Evolutionary conservation across 2,797 vertebrate genomes (phyloP), one percentile per base, ranked within the genome.

Genomic region (Sebastolobus alascanus): DNA sequence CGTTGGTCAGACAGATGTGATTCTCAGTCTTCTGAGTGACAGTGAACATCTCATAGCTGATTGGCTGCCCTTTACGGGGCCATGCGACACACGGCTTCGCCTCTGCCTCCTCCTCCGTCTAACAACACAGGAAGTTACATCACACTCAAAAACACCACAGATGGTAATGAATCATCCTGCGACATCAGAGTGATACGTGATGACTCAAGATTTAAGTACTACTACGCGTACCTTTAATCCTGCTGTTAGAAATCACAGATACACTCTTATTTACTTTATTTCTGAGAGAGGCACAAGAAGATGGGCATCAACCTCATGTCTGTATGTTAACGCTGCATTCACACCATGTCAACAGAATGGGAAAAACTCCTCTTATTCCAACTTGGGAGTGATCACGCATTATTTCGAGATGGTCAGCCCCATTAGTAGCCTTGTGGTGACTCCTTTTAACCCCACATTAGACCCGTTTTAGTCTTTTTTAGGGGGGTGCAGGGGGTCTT

Each of bases 41-140:
- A 12, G 96, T 97, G 92, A 99, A 99, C 68, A 67, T 96, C 70
- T 97, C 97, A 31, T 95, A 98, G 88, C 91, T 97, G 92, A 99
- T 96, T 82, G 97, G 95, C 63, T 97, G 96, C 27, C 97, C 97
- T 95, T 96, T 97, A 76, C 90, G 92, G 56, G 98, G 98, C 98
- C 98, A 98, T 84, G 97, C 97, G 63, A 94, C 94, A 85, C 95
- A 94, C 60, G 43, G 65, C 75, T 93, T 93, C 27, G 29, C 77
- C 56, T 95, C 96, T n/a, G n/a, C n/a, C 74, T 96, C 84, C 2
- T 84, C 96, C 84, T 97, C 95, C 87, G 92, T 94, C 97, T 98
- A 71, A 73, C 81, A 68, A 83, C 46, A 86, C 16, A 90, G 43
- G 43, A 82, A 66, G 56, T 56, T 43, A 77, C 22, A n/a, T 80